These are phyloP conservation scores for Melangyna quadrimaculata DNA, from an alignment of 2,888 invertebrate genomes.

Conservation along the genomic window DNA sequence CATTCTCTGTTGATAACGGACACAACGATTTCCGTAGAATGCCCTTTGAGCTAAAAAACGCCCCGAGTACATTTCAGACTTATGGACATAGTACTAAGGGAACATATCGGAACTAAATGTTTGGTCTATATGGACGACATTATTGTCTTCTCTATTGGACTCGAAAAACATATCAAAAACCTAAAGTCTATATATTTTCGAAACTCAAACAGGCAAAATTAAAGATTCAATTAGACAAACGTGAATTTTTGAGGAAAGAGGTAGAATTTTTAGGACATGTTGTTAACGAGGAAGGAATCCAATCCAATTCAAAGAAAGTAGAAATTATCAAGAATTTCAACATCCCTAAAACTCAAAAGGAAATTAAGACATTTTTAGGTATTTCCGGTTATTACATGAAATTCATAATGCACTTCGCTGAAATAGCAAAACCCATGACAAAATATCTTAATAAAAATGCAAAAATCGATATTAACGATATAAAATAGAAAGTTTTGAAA, in stretches of 20 bases:
- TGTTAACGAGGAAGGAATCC: constrained; percentile 58
- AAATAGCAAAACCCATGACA: too few relatives aligned
- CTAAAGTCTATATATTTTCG: constrained; percentile 72
- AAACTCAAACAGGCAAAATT: constrained; percentile 44
- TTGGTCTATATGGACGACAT: constrained; percentile 74
- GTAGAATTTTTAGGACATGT: constrained; percentile 76
- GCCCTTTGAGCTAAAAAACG: too few relatives aligned
- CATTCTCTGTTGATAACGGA: constrained; percentile 71
- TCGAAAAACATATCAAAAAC: constrained; percentile 74
- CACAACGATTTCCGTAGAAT: constrained; percentile 73
- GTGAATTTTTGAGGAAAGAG: too few relatives aligned
- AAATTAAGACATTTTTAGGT: constrained; percentile 68
- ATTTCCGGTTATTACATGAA: constrained; percentile 60
- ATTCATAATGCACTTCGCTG: too few relatives aligned
- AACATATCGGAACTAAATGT: constrained; percentile 72
- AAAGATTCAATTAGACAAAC: constrained; percentile 72
- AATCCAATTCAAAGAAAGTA: constrained; percentile 70
- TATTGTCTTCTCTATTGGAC: constrained; percentile 36
- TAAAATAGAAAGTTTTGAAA: constrained; percentile 4
- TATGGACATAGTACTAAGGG: constrained; percentile 73
- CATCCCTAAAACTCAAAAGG: constrained; percentile 35
- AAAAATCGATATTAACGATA: background rate
- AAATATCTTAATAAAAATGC: too few relatives aligned
- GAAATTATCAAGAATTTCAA: constrained; percentile 62
- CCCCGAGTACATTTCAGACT: too few relatives aligned